These are phyloP conservation scores for Romanogobio albipinnatus DNA, from an alignment of 2,113 vertebrate genomes.

Conservation along the genomic window DNA sequence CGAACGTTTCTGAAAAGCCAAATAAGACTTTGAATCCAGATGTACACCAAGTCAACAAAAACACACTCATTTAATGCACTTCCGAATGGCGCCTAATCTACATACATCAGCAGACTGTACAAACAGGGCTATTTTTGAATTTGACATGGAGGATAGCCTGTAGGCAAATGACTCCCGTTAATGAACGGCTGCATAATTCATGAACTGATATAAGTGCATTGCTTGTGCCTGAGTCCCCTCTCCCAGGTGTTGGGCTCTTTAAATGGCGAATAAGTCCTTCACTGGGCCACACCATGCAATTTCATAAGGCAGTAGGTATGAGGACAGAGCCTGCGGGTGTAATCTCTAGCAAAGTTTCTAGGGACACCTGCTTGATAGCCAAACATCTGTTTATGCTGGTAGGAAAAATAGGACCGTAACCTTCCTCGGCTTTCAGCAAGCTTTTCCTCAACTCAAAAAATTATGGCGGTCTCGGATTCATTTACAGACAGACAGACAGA, in stretches of 20 bases:
- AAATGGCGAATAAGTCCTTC: conserved; percentile 25
- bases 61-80: conserved; percentile 22
- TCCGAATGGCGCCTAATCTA: conserved; percentile 33
- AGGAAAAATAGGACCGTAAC: neutral
- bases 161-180: conserved; percentile 69
- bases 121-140: conserved; percentile 44
- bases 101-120: conserved; percentile 29
- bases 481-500: neutral
- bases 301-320: neutral
- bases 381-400: conserved; percentile 26
- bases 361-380: neutral
- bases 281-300: neutral
- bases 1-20: neutral
- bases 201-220: conserved; percentile 61
- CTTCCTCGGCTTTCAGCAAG: neutral
- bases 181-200: conserved; percentile 73
- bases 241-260: conserved; percentile 54
- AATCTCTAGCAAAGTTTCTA: neutral
- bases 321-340: conserved; percentile 13
- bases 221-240: conserved; percentile 51
- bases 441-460: neutral
- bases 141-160: conserved; percentile 61
- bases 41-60: neutral
- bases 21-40: neutral
- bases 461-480: neutral